Evolutionary conservation across 1,140 invertebrate species (phyloP).

Genomic region (Helicoverpa armigera): DNA sequence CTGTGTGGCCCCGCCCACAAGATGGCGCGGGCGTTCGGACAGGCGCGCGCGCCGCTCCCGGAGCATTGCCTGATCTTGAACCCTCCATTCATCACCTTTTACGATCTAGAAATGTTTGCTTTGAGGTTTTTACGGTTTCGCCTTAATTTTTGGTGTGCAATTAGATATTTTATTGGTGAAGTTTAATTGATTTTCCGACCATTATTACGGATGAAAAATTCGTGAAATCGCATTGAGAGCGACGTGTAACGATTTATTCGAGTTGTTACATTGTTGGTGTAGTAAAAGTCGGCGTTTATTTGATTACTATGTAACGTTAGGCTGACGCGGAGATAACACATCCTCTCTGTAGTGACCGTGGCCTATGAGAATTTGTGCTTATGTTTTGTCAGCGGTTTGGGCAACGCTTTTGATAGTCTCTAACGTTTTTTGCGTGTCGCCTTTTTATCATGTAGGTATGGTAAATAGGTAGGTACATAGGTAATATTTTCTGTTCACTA

Average conservation of each 20-base stretch:
- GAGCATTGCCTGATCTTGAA: conserved; percentile 78
- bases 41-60: conserved; percentile 64
- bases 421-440: too few relatives aligned
- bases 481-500: too few relatives aligned
- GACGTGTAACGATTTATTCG: conserved; percentile 47
- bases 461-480: too few relatives aligned
- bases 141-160: conserved; percentile 79
- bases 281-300: conserved; percentile 33
- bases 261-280: conserved; percentile 24
- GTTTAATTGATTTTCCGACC: conserved; percentile 69
- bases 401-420: neutral
- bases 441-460: too few relatives aligned
- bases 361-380: conserved; percentile 16
- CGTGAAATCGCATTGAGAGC: conserved; percentile 43
- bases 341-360: conserved; percentile 8
- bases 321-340: conserved; percentile 33
- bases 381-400: conserved; percentile 10
- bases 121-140: conserved; percentile 83
- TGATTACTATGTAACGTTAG: conserved; percentile 40
- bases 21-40: conserved; percentile 68
- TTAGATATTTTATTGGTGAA: conserved; percentile 71
- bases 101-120: conserved; percentile 78
- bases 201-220: conserved; percentile 57
- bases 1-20: conserved; percentile 76
- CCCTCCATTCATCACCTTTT: conserved; percentile 83